Conservation (phyloP, 2,888 invertebrate species). For the Acronicta alni region DNA sequence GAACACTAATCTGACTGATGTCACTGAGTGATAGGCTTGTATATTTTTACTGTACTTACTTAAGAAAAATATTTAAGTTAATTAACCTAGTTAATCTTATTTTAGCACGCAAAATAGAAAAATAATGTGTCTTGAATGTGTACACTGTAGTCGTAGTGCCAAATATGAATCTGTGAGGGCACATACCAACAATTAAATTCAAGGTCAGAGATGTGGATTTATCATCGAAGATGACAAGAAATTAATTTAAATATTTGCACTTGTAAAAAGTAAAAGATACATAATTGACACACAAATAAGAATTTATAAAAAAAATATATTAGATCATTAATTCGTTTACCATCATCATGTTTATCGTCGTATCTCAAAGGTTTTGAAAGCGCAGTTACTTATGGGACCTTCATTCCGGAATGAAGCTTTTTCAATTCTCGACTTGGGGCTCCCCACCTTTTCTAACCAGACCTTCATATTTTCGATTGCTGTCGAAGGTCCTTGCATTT, state of each 20-base stretch:
- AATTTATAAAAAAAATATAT: background rate
- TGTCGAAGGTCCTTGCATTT: conserved; percentile 89
- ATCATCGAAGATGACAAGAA: background rate
- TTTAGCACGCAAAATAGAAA: no score
- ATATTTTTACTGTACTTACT: no score
- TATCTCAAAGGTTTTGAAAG: conserved; percentile 84
- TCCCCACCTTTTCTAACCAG: conserved; percentile 90
- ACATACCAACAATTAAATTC: no score
- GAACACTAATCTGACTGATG: background rate
- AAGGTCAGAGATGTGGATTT: no score
- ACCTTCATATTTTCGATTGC: conserved; percentile 90
- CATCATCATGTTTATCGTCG: conserved; percentile 68
- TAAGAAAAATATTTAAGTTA: no score
- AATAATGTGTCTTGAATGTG: no score
- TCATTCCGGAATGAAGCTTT: conserved; percentile 91
- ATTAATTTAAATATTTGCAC: background rate
- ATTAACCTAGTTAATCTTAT: no score
- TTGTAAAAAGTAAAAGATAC: no score
- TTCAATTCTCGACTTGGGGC: conserved; percentile 92
- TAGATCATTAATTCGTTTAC: background rate
- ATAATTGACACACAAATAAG: conserved; percentile 19
- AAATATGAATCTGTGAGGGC: no score
- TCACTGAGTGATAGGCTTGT: background rate
- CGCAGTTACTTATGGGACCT: conserved; percentile 81
- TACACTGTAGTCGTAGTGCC: no score